Conservation (phyloP, 2,113 vertebrate genomes). For the Amblyornis subalaris region DNA sequence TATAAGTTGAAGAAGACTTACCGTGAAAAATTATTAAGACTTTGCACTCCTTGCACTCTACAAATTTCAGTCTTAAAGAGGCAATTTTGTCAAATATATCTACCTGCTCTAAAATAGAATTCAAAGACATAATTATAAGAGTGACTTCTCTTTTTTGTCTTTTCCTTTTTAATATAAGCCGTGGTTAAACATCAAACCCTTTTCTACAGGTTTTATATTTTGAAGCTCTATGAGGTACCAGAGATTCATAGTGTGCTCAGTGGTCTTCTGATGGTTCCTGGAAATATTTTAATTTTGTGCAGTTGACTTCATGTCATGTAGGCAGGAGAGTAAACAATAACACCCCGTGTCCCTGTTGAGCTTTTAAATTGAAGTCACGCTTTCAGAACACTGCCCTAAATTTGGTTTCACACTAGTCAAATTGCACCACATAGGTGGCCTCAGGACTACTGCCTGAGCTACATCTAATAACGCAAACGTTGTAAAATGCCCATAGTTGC, state of each 20-base stretch:
- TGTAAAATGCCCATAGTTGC: not conserved
- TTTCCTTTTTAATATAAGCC: not conserved
- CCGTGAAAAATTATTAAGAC: not conserved
- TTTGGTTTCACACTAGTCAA: constrained; percentile 28
- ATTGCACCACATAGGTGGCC: not conserved
- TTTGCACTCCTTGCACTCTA: not conserved
- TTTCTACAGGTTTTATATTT: not conserved
- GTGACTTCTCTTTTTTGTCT: not conserved
- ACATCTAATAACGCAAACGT: not conserved
- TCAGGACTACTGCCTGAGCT: not conserved
- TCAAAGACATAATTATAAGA: not conserved
- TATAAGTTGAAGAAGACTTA: not conserved
- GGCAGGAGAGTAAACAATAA: not conserved
- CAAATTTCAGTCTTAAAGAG: not conserved
- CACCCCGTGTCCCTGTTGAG: not conserved
- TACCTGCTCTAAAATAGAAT: not conserved
- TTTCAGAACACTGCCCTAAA: not conserved
- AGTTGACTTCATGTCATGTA: not conserved
- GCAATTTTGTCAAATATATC: not conserved
- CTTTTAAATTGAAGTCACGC: not conserved
- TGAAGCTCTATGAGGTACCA: not conserved
- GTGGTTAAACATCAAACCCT: not conserved
- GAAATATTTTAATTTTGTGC: constrained; percentile 26
- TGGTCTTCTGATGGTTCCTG: not conserved
- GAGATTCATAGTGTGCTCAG: not conserved